Evolutionary conservation across 2,888 invertebrate species (phyloP), one percentile per base, ranked within the genome.

Genomic region (Plutella xylostella): DNA sequence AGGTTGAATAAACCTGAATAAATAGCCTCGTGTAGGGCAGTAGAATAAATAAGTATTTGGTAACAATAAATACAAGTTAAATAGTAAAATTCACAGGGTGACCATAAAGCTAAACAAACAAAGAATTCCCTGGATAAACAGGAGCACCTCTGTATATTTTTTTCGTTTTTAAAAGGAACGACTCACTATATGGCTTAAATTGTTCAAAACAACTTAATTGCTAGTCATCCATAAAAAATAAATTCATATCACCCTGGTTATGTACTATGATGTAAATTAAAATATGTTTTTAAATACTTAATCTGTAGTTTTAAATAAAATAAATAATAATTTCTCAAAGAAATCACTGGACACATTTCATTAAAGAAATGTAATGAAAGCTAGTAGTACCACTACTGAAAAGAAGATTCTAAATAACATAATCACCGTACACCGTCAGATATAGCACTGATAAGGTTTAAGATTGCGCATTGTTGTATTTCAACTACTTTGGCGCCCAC

Each of bases 11-110:
- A 25, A 4, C 31, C 9, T 30, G 18, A 30, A 43, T 15, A 34
- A 42, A 34, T 33, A 34, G 17, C 42, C 21, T 42, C 33, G n/a
- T 14, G 2, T n/a, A 18, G 34, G 22, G 34, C 17, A 41, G 15
- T 28, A 45, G 37, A 43, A 37, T 47, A 53, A 43, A 53, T 53
- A 48, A 54, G 61, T 68, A 72, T 74, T 74, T 74, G 74, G 73
- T 74, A 74, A 74, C 71, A 64, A 67, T 65, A 70, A 67, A 70
- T 69, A 71, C 56, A 51, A 48, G 19, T 43, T 44, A 22, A 39
- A 33, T 34, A 42, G 19, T 15, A 43, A 43, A 40, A 19, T 12
- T 15, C 46, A 48, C 48, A 53, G 51, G 51, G 46, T 45, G 41
- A 41, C 11, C 3, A 38, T 6, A 19, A 19, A 19, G 2, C 18